These are phyloP conservation scores for Pyrgilauda ruficollis DNA, from an alignment of 2,113 vertebrate genomes.

Conservation along the genomic window DNA sequence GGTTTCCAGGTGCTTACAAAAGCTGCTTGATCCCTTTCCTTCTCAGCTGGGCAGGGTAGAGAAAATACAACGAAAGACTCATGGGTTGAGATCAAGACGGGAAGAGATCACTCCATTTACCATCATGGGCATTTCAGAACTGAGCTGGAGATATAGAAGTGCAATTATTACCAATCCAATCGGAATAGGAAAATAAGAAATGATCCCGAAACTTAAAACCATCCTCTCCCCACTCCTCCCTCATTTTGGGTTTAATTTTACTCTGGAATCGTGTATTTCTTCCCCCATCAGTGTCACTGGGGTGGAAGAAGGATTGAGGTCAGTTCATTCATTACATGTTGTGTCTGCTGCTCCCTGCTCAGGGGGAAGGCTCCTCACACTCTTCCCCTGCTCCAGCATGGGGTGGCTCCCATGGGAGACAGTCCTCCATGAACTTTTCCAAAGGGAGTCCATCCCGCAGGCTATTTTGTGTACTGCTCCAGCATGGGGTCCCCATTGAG, in stretches of 20 bases:
- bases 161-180: not conserved
- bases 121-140: not conserved
- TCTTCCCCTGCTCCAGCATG: not conserved
- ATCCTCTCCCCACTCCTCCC: accelerated
- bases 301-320: too few relatives aligned
- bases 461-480: not conserved
- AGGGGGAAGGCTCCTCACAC: not conserved
- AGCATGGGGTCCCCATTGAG: accelerated
- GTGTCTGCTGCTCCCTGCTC: not conserved
- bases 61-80: not conserved
- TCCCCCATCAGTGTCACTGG: not conserved
- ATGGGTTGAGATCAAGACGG: not conserved
- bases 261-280: not conserved
- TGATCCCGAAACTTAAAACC: not conserved
- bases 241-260: not conserved
- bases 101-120: not conserved
- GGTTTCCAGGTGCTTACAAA: not conserved
- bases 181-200: not conserved
- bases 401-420: accelerated
- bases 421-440: not conserved
- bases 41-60: not conserved
- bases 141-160: too few relatives aligned
- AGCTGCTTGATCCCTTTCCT: not conserved
- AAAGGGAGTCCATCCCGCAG: too few relatives aligned
- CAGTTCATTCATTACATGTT: not conserved